Percentiles rank a stretch among this genome's conserved stretches.
Conservation (phyloP, 2,113 vertebrate species). For the Triplophysa tibetana region DNA sequence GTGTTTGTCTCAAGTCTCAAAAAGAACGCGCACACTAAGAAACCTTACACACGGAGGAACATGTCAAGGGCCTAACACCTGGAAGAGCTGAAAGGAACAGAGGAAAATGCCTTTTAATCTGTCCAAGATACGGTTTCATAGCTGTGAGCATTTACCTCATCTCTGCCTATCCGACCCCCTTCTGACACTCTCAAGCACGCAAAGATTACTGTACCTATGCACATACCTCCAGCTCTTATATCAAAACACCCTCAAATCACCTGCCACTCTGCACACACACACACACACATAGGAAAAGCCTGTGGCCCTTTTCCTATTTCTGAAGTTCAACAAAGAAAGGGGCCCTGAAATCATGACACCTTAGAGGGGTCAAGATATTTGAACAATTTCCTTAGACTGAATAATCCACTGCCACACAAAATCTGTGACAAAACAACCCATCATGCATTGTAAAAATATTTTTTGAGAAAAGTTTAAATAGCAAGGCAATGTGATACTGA, state of each 20-base stretch:
- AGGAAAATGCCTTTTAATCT: slow-evolving; percentile 78
- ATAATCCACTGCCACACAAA: not conserved
- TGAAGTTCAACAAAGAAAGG: slow-evolving; percentile 20
- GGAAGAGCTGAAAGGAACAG: slow-evolving; percentile 66
- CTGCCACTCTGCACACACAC: slow-evolving; percentile 32
- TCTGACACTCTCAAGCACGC: slow-evolving; percentile 40
- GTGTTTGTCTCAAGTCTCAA: slow-evolving; percentile 20
- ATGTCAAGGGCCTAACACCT: slow-evolving; percentile 69
- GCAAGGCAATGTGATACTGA: too few species aligned
- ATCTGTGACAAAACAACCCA: not conserved
- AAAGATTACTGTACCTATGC: slow-evolving; percentile 46
- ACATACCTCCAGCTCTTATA: slow-evolving; percentile 53
- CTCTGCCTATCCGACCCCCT: slow-evolving; percentile 42
- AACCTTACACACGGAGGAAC: slow-evolving; percentile 41
- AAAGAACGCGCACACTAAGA: slow-evolving; percentile 37
- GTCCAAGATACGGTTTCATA: slow-evolving; percentile 79
- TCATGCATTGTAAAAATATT: too few species aligned
- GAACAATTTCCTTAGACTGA: slow-evolving; percentile 6
- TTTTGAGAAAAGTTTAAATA: too few species aligned
- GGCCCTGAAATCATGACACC: slow-evolving; percentile 40
- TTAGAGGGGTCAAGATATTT: slow-evolving; percentile 12
- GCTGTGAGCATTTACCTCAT: slow-evolving; percentile 78
- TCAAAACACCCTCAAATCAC: slow-evolving; percentile 52
- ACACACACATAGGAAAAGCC: slow-evolving; percentile 26
- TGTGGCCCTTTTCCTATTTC: slow-evolving; percentile 44